These are phyloP conservation scores for Eudemis profundana DNA, from an alignment of 2,888 invertebrate species.

Conservation along the genomic window DNA sequence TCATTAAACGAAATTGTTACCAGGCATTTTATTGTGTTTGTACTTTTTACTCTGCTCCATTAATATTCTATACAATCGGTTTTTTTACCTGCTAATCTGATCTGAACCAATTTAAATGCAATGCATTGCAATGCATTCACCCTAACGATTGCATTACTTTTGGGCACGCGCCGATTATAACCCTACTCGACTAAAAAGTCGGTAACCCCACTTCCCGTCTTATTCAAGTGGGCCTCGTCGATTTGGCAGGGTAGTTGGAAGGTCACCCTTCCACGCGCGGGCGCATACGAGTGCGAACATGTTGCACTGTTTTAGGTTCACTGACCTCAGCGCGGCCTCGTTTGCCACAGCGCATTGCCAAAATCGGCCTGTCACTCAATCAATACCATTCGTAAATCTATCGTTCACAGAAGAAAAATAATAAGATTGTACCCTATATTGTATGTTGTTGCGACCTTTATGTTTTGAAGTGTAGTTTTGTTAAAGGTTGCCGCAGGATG, in stretches of 20 bases:
- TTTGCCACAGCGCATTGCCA: slow-evolving; percentile 55
- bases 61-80: not conserved
- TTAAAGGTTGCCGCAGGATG: slow-evolving; percentile 30
- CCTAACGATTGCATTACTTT: slow-evolving; percentile 43
- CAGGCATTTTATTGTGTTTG: not conserved
- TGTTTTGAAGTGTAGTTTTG: not conserved
- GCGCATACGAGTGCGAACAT: slow-evolving; percentile 62
- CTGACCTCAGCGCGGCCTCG: slow-evolving; percentile 64
- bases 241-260: slow-evolving; percentile 51
- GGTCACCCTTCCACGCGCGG: slow-evolving; percentile 53
- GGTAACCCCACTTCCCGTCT: slow-evolving; percentile 44
- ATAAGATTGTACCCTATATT: not conserved
- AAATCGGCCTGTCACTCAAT: slow-evolving; percentile 50
- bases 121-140: slow-evolving; percentile 42
- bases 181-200: slow-evolving; percentile 48
- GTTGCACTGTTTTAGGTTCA: slow-evolving; percentile 60
- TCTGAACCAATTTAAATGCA: slow-evolving; percentile 34
- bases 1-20: slow-evolving; percentile 3
- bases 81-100: not conserved
- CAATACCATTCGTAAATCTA: slow-evolving; percentile 47
- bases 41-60: not conserved
- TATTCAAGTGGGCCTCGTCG: slow-evolving; percentile 47
- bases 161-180: slow-evolving; percentile 50
- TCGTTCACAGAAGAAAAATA: slow-evolving; percentile 8
- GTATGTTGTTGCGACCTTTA: not conserved